Base-by-base conservation (phyloP, 2,113 vertebrate genomes). In the Neogobius melanostomus region DNA sequence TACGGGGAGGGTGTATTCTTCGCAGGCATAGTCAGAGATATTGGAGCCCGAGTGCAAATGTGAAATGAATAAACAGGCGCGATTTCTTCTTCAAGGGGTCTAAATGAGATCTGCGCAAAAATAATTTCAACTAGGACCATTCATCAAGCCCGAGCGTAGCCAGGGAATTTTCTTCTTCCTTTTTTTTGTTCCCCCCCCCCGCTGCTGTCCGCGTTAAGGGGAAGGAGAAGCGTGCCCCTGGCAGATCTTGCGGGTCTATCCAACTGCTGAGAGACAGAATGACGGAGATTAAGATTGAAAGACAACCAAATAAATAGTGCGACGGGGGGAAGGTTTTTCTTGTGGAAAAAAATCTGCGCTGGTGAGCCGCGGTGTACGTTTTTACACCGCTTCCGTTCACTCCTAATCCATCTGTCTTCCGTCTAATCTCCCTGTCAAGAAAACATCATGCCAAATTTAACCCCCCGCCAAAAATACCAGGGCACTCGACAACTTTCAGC, bases 51-150 rank as follows among this genome's bases (percentile, higher is more conserved):
- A 86, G 90, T 90, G 91, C 88, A 92, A 93, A 93, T 92, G 90
- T 92, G 86, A 93, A 93, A 91, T 91, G 91, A 92, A 94, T 93
- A 93, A 93, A 94, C 92, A 94, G 90, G 88, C 90, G 90, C 88
- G 90, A 93, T 94, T 89, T 93, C 92, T 93, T 93, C 91, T 94
- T 94, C 91, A 94, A 93, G 90, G 28, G 87, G 85, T 85, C 90
- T 93, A 94, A 94, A 94, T 94, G 92, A 93, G 92, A 94, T 93
- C 92, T 93, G 91, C 91, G 91, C 89, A 90, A 94, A 36, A 93
- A 94, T 93, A 93, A 93, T 94, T 93, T 93, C 92, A 93, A 92
- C 91, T 92, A 87, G 91, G 89, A 88, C 92, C 92, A 93, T 93
- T 93, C 88, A 93, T 93, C 93, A 93, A 88, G 89, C 79, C 80